phyloP scores from a whole-genome alignment of 2,888 invertebrate genomes.

The Nomada ruficornis region DNA sequence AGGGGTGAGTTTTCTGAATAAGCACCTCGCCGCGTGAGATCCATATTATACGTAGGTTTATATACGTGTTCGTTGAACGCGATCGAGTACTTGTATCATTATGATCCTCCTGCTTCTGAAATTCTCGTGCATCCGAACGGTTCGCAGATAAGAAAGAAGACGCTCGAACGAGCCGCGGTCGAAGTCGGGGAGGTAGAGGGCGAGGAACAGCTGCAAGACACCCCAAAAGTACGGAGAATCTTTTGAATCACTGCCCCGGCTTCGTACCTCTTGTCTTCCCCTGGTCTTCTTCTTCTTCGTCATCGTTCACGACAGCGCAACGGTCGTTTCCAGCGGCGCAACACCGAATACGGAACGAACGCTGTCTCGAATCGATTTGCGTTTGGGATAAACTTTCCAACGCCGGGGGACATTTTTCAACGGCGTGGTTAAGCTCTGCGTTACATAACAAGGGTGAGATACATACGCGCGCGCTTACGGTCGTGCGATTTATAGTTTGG shows the following conservation, averaged over 20 bases:
- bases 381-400: slow-evolving; percentile 15
- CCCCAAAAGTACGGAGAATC: slow-evolving; percentile 76
- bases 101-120: not conserved
- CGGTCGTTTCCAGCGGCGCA: slow-evolving; percentile 60
- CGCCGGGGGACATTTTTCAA: not conserved
- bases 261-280: slow-evolving; percentile 60
- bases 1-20: not conserved
- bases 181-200: slow-evolving; percentile 57
- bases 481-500: not conserved
- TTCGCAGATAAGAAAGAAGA: slow-evolving; percentile 51
- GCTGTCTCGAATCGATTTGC: slow-evolving; percentile 51
- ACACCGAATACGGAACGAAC: not conserved
- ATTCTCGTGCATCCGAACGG: slow-evolving; percentile 12
- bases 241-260: slow-evolving; percentile 76
- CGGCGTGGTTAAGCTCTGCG: not conserved
- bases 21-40: not conserved
- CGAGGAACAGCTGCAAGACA: slow-evolving; percentile 78
- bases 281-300: slow-evolving; percentile 67
- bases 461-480: not conserved
- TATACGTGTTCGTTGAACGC: not conserved
- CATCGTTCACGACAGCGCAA: slow-evolving; percentile 52
- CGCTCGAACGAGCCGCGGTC: slow-evolving; percentile 21
- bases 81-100: not conserved
- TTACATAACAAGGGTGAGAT: no score
- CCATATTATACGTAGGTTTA: not conserved